Evolutionary conservation across 2,888 invertebrate genomes (phyloP).

Genomic region (Drosophila mettleri): DNA sequence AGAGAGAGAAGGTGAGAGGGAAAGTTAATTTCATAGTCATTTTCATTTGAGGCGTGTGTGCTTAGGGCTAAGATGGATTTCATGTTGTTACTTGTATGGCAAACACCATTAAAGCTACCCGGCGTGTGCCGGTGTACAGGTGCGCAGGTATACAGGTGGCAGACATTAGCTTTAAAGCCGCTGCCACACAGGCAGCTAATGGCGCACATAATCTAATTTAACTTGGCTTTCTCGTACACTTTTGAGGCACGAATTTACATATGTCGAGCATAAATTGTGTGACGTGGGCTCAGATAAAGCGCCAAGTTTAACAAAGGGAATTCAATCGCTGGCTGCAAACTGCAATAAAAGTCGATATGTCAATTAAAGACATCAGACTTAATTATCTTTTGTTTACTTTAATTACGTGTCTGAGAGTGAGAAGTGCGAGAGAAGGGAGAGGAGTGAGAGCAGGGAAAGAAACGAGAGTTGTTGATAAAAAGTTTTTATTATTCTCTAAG

Average conservation of each 20-base stretch:
- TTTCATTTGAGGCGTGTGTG: slow-evolving; percentile 60
- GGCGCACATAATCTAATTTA: slow-evolving; percentile 31
- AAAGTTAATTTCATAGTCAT: slow-evolving; percentile 65
- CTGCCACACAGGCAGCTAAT: slow-evolving; percentile 22
- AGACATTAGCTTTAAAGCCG: slow-evolving; percentile 20
- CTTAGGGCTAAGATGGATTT: slow-evolving; percentile 53
- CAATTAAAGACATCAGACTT: background rate
- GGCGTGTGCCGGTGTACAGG: slow-evolving; percentile 11
- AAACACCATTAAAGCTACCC: slow-evolving; percentile 34
- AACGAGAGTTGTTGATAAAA: background rate
- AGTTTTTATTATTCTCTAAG: no score
- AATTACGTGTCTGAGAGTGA: background rate
- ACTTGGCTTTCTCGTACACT: slow-evolving; percentile 1
- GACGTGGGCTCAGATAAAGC: background rate
- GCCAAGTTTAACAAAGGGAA: background rate
- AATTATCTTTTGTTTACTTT: background rate
- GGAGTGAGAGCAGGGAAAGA: background rate
- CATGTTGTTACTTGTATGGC: slow-evolving; percentile 16
- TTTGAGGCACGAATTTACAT: slow-evolving; percentile 35
- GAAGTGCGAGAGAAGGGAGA: background rate
- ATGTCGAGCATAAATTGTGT: background rate
- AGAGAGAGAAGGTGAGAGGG: background rate
- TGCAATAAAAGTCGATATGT: background rate
- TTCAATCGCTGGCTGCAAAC: background rate
- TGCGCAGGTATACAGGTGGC: slow-evolving; percentile 16